phyloP scores from a whole-genome alignment of 2,797 vertebrate genomes.

The Micromesistius poutassou region DNA sequence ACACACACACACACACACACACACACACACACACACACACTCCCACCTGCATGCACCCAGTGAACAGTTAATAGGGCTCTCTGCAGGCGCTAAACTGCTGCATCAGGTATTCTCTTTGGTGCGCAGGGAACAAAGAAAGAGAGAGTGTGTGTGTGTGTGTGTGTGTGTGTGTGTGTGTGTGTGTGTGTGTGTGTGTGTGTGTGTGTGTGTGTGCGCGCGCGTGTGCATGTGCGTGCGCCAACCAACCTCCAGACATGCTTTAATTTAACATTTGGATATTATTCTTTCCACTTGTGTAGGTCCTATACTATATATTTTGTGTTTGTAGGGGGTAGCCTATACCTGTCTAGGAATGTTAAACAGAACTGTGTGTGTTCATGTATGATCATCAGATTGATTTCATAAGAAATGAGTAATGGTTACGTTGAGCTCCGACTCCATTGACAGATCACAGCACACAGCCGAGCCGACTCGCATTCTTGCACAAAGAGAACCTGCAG shows the following conservation, averaged over 20 bases:
- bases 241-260: neutral
- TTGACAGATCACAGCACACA: neutral
- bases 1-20: too few relatives aligned
- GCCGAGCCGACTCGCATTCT: slow-evolving; percentile 54
- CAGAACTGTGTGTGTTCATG: too few relatives aligned
- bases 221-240: neutral
- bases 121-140: slow-evolving; percentile 48
- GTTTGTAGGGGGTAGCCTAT: too few relatives aligned
- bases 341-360: too few relatives aligned
- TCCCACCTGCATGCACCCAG: slow-evolving; percentile 19
- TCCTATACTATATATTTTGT: too few relatives aligned
- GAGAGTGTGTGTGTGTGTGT: too few relatives aligned
- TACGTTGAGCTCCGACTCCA: neutral
- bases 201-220: too few relatives aligned
- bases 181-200: neutral
- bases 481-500: slow-evolving; percentile 39
- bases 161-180: too few relatives aligned
- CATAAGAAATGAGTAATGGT: neutral
- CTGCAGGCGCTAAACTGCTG: slow-evolving; percentile 54
- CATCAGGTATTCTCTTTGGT: slow-evolving; percentile 61
- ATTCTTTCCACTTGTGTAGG: too few relatives aligned
- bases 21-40: slow-evolving; percentile 7
- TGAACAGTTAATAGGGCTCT: slow-evolving; percentile 43
- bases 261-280: neutral
- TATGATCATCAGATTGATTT: neutral